phyloP scores from a whole-genome alignment of 2,797 vertebrate genomes.

The Micrastur ruficollis region DNA sequence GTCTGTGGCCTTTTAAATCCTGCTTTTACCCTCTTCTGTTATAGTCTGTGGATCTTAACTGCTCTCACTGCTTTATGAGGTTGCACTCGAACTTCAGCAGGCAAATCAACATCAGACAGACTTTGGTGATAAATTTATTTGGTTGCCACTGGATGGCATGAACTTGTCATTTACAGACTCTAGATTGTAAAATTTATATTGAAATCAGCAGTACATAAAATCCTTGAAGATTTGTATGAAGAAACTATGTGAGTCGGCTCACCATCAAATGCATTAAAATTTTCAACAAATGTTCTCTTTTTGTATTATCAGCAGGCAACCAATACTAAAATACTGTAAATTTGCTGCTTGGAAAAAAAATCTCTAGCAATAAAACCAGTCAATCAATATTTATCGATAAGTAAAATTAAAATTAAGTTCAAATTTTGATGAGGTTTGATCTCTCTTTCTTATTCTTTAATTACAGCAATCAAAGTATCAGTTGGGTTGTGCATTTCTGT shows the following conservation, averaged over 20 bases:
- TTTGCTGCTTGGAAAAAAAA: neutral
- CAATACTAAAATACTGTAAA: neutral
- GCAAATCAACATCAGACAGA: neutral
- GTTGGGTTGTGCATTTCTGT: neutral
- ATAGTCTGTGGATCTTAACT: neutral
- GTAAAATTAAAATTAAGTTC: neutral
- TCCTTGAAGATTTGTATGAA: neutral
- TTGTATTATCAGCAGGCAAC: neutral
- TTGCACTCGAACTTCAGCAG: neutral
- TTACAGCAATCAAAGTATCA: neutral
- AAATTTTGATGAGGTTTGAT: neutral
- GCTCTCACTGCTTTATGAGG: neutral
- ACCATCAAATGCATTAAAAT: neutral
- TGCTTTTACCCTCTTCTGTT: neutral
- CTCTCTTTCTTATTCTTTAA: neutral
- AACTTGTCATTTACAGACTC: neutral
- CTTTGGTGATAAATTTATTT: neutral
- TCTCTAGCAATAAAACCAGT: neutral
- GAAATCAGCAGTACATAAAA: neutral
- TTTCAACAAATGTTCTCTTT: neutral
- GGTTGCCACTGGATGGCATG: neutral
- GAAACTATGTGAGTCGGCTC: neutral
- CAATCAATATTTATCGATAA: neutral
- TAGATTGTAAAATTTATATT: neutral
- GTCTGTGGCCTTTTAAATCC: neutral